Conservation (phyloP, 2,888 invertebrate genomes). For the Ganaspis brasiliensis region DNA sequence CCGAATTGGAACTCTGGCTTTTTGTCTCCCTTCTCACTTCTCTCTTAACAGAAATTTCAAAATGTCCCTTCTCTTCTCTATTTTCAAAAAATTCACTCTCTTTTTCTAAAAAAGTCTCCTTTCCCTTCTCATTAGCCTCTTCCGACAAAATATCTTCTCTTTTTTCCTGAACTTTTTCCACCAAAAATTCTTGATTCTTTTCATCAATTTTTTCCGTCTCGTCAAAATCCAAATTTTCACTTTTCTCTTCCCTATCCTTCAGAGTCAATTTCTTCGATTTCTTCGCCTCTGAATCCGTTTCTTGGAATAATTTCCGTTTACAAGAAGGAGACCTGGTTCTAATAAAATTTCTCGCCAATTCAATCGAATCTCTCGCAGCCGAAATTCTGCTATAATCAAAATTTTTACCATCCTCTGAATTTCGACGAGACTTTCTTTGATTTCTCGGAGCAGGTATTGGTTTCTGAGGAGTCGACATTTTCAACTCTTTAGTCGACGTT, state of each 20-base stretch:
- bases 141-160: no score
- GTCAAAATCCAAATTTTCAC: no score
- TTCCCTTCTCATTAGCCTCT: not conserved
- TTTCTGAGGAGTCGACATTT: not conserved
- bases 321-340: slow-evolving; percentile 46
- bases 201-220: not conserved
- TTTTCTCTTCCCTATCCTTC: not conserved
- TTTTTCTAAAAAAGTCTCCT: not conserved
- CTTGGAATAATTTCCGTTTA: slow-evolving; percentile 47
- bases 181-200: not conserved
- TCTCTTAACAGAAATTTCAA: slow-evolving; percentile 14
- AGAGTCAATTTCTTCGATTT: not conserved
- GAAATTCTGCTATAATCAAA: slow-evolving; percentile 36
- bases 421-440: not conserved
- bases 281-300: slow-evolving; percentile 9
- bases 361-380: slow-evolving; percentile 54
- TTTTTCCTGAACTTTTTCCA: no score
- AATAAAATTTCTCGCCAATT: slow-evolving; percentile 48
- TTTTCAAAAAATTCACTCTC: slow-evolving; percentile 35
- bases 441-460: no score
- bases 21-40: not conserved
- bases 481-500: not conserved
- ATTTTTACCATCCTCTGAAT: slow-evolving; percentile 10
- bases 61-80: slow-evolving; percentile 24
- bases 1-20: slow-evolving; percentile 25